Evolutionary conservation across 2,113 vertebrate species (phyloP).

Genomic region (Oncorhynchus masou): DNA sequence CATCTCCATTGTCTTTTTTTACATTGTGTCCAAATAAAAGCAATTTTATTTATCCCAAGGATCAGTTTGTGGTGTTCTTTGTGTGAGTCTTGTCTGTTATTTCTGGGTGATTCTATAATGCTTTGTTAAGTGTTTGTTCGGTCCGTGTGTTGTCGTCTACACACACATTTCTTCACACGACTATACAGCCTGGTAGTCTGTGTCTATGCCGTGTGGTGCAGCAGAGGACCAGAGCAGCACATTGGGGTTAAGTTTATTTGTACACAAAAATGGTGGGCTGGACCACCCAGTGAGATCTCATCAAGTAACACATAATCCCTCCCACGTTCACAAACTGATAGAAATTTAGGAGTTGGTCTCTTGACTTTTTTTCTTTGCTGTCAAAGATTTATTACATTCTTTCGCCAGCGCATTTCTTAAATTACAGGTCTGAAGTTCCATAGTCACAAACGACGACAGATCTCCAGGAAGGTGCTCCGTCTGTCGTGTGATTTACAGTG

Average conservation of each 20-base stretch:
- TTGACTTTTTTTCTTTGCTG: slow-evolving; percentile 46
- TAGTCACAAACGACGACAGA: slow-evolving; percentile 63
- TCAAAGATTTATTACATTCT: slow-evolving; percentile 77
- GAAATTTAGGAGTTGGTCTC: slow-evolving; percentile 13
- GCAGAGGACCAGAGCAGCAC: slow-evolving; percentile 65
- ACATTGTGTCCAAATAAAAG: slow-evolving; percentile 70
- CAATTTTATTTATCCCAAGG: slow-evolving; percentile 55
- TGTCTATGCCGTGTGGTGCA: slow-evolving; percentile 45
- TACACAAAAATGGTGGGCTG: slow-evolving; percentile 74
- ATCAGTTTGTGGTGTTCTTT: not conserved
- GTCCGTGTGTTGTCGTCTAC: not conserved
- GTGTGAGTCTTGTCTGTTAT: not conserved
- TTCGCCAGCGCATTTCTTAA: slow-evolving; percentile 67
- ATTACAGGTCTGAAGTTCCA: slow-evolving; percentile 77
- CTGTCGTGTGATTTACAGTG: slow-evolving; percentile 39
- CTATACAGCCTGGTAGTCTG: slow-evolving; percentile 18
- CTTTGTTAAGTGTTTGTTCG: not conserved
- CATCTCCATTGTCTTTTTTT: slow-evolving; percentile 38
- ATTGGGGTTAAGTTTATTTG: slow-evolving; percentile 81
- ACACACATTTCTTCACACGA: not conserved
- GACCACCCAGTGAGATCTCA: slow-evolving; percentile 79
- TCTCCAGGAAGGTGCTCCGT: slow-evolving; percentile 54
- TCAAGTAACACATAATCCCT: slow-evolving; percentile 67
- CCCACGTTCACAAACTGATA: slow-evolving; percentile 22
- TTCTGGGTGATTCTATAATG: not conserved